Evolutionary conservation across 1,140 invertebrate species (phyloP).

Genomic region (Pseudomyrmex pallidus): DNA sequence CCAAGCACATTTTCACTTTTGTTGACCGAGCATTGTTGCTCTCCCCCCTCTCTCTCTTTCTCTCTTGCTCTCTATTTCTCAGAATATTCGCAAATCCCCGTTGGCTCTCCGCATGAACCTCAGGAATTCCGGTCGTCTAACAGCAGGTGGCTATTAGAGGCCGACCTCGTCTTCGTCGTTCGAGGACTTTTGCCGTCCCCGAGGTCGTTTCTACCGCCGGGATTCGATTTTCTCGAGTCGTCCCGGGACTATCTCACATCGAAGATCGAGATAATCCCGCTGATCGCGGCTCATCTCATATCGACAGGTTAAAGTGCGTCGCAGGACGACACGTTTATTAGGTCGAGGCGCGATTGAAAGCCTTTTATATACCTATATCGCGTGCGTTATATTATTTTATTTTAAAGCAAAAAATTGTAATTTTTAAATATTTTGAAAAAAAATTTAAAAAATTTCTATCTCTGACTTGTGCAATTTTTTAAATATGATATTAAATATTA

Average conservation of each 20-base stretch:
- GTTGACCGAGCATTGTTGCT: slow-evolving; percentile 42
- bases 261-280: slow-evolving; percentile 59
- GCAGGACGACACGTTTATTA: slow-evolving; percentile 49
- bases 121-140: slow-evolving; percentile 61
- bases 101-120: slow-evolving; percentile 51
- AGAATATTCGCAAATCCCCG: slow-evolving; percentile 52
- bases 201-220: slow-evolving; percentile 20
- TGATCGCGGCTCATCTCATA: slow-evolving; percentile 54
- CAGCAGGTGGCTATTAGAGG: slow-evolving; percentile 72
- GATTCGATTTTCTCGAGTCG: slow-evolving; percentile 68
- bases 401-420: no score
- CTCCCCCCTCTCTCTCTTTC: neutral
- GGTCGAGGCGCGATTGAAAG: neutral
- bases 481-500: neutral
- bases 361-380: neutral
- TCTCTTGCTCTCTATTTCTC: slow-evolving; percentile 1
- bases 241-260: slow-evolving; percentile 18
- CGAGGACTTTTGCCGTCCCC: slow-evolving; percentile 57
- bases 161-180: slow-evolving; percentile 28
- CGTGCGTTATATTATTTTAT: neutral
- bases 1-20: slow-evolving; percentile 2
- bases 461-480: no score
- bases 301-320: slow-evolving; percentile 43
- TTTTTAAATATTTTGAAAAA: no score
- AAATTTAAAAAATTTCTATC: neutral